Base-by-base conservation (phyloP, 64 coral and sea anemone species). In the Acropora tenuis region DNA sequence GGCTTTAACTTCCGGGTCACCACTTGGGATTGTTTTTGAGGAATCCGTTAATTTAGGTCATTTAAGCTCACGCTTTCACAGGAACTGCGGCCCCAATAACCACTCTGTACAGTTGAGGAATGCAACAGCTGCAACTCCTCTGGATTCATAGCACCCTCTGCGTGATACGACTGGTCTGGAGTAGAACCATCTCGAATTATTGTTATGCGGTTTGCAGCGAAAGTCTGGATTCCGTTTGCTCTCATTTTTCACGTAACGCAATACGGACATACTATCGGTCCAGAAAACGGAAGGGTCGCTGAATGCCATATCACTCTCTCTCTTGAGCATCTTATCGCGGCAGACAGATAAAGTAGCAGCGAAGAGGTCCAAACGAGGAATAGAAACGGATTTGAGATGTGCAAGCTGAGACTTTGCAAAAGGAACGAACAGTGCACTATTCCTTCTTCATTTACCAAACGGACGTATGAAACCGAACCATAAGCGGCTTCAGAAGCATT, bases 401-500 rank as follows among this genome's bases (percentile, higher is more conserved):
- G 91, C 91, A 76, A 93, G 60, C 41, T 76, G 74, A 52, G 91
- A 93, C 76, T 84, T 92, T 71, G 73, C 67, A 83, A 87, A 87
- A 92, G 90, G 90, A 92, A 92, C 48, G 90, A 92, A 92, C 90
- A 87, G 78, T 92, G 82, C 15, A 43, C 2, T 43, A 41, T 87
- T 47, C 90, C 82, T 50, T 92, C 73, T 10, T 87, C 44, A 87
- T 79, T 68, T 69, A 92, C 59, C 75, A 92, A 78, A 58, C 90
- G 74, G 20, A 92, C 60, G 13, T 92, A 92, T 44, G 83, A 78
- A 8, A 92, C 90, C 68, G 90, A 82, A 60, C 90, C 90, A 67
- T 92, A 86, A 41, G 65, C 87, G 9, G 47, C 18, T 76, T 94
- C 92, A 3, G 92, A 94, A 50, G 84, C 84, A 79, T 93, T 84